Conservation (phyloP, 2,113 vertebrate species). For the Herpetotheres cachinnans region DNA sequence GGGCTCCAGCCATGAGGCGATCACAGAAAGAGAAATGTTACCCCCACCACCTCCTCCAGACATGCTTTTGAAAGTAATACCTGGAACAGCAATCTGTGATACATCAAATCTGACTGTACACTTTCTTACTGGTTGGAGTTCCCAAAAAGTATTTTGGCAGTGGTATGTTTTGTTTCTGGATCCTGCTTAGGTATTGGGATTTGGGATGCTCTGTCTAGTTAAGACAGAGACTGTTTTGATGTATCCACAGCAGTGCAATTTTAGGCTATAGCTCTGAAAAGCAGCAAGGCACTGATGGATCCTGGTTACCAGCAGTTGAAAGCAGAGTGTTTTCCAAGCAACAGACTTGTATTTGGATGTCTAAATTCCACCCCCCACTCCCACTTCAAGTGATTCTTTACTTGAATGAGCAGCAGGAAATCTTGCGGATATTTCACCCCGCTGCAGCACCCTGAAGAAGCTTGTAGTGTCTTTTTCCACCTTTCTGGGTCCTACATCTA, state of each 20-base stretch:
- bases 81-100: background rate
- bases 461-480: background rate
- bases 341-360: background rate
- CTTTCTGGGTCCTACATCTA: background rate
- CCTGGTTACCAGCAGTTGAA: background rate
- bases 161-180: background rate
- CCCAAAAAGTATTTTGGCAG: background rate
- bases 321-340: background rate
- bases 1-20: fast-evolving
- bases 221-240: background rate
- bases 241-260: background rate
- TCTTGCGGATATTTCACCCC: background rate
- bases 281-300: background rate
- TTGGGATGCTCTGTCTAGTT: background rate
- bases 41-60: background rate
- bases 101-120: background rate
- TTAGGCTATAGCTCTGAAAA: background rate
- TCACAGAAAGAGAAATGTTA: background rate
- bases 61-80: background rate
- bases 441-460: background rate
- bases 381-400: background rate
- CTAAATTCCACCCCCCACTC: background rate
- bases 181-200: background rate
- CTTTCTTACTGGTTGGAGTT: background rate
- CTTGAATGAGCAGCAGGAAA: background rate